Evolutionary conservation across 2,888 invertebrate species (phyloP).

Genomic region (Anorthoa munda): DNA sequence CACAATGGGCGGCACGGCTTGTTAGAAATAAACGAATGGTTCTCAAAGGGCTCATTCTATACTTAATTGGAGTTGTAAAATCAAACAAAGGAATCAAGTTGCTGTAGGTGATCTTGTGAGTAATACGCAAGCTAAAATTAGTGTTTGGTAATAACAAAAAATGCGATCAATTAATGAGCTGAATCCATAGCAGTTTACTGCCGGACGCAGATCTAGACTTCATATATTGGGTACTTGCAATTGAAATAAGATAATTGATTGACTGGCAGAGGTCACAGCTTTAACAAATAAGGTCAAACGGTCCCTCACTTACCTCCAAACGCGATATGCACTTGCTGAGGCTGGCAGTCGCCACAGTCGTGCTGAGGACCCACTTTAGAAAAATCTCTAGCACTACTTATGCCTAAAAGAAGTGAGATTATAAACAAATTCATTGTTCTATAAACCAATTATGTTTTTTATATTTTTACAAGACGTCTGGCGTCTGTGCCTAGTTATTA

Average conservation of each 20-base stretch:
- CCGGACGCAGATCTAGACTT: background rate
- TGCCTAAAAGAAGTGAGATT: slow-evolving; percentile 45
- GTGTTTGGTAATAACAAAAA: background rate
- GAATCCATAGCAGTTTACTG: background rate
- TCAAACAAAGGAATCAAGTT: background rate
- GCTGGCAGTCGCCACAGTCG: slow-evolving; percentile 47
- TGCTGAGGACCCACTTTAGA: background rate
- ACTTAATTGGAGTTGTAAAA: background rate
- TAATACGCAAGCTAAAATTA: background rate
- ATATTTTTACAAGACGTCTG: slow-evolving; percentile 5
- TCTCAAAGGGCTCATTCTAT: background rate
- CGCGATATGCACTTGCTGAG: slow-evolving; percentile 51
- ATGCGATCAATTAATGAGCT: background rate
- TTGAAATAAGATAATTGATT: background rate
- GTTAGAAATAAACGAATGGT: too few relatives aligned
- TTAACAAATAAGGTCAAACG: slow-evolving; percentile 17
- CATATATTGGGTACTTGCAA: background rate
- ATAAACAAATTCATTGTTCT: slow-evolving; percentile 46
- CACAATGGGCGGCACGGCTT: too few relatives aligned
- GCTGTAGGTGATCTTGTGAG: background rate
- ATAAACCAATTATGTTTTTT: slow-evolving; percentile 9
- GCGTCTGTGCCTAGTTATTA: slow-evolving; percentile 4
- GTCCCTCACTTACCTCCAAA: slow-evolving; percentile 38
- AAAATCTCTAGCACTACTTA: slow-evolving; percentile 35
- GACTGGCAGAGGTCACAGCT: slow-evolving; percentile 11